Percentiles rank a stretch among this genome's conserved stretches.
phyloP scores from a whole-genome alignment of 2,888 invertebrate species.

The Anaspis maculata region DNA sequence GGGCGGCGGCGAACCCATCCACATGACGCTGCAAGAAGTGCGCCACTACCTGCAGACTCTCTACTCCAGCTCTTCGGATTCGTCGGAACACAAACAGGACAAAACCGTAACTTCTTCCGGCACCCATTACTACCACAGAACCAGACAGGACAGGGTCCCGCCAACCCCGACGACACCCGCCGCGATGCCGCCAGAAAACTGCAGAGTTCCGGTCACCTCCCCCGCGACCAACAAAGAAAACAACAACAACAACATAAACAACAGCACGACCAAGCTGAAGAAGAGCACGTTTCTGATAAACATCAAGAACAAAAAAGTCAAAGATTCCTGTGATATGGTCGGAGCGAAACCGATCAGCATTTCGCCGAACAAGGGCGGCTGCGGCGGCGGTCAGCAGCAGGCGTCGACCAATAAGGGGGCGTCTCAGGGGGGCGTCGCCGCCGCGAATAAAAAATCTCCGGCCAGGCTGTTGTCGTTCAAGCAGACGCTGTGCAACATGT shows the following conservation, averaged over 20 bases:
- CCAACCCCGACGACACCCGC: too few species aligned
- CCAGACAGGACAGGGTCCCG: slow-evolving; percentile 16
- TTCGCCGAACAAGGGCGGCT: too few species aligned
- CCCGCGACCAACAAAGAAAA: slow-evolving; percentile 23
- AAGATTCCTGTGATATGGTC: slow-evolving; percentile 39
- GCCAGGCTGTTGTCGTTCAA: slow-evolving; percentile 65
- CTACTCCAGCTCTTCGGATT: slow-evolving; percentile 69
- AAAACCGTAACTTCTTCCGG: too few species aligned
- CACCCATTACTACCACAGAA: too few species aligned
- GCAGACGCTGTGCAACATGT: slow-evolving; percentile 78
- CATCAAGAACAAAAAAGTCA: slow-evolving; percentile 53
- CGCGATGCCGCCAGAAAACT: slow-evolving; percentile 28
- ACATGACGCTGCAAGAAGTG: slow-evolving; percentile 79
- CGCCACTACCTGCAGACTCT: slow-evolving; percentile 74
- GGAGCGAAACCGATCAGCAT: slow-evolving; percentile 43
- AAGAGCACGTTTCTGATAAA: slow-evolving; percentile 53
- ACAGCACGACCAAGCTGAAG: slow-evolving; percentile 25
- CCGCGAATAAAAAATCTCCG: slow-evolving; percentile 55
- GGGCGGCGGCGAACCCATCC: slow-evolving; percentile 70
- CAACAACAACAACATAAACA: slow-evolving; percentile 24
- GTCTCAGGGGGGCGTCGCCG: slow-evolving; percentile 10
- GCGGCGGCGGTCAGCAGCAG: too few species aligned
- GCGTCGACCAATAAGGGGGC: too few species aligned
- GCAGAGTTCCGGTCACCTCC: slow-evolving; percentile 24
- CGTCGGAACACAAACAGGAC: slow-evolving; percentile 44